A percentile compares a stretch with the other conserved stretches of the same genome.
Conservation (phyloP, 2,113 vertebrate genomes). For the Scalopus aquaticus region DNA sequence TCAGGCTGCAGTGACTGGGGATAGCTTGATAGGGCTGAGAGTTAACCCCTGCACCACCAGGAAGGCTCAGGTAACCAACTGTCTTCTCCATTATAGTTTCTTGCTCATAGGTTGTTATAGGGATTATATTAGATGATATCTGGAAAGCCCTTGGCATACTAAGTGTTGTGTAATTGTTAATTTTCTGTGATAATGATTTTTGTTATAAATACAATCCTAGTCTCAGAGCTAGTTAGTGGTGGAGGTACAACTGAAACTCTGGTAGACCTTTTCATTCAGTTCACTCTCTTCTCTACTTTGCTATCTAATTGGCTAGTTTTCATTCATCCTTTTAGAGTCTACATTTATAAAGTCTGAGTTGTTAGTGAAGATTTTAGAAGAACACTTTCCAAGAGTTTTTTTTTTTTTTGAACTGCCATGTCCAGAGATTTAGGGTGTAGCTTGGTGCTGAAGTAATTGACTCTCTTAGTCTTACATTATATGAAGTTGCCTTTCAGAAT, state of each 20-base stretch:
- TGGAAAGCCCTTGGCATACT: background rate
- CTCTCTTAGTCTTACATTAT: conserved; percentile 57
- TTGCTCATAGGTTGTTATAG: background rate
- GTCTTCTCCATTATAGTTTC: background rate
- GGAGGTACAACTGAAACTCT: background rate
- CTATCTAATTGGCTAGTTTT: conserved; percentile 61
- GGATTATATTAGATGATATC: background rate
- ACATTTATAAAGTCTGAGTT: conserved; percentile 55
- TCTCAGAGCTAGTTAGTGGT: background rate
- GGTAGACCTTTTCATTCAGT: background rate
- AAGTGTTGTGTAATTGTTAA: background rate
- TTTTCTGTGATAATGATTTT: conserved; percentile 22
- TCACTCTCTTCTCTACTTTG: conserved; percentile 1
- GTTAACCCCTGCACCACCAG: too few species aligned
- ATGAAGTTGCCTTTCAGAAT: conserved; percentile 45
- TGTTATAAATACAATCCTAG: background rate
- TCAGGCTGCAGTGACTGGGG: too few species aligned
- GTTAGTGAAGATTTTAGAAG: conserved; percentile 68
- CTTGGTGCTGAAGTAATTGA: conserved; percentile 69
- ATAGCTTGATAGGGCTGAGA: too few species aligned
- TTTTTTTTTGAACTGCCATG: conserved; percentile 59
- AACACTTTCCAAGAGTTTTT: conserved; percentile 54
- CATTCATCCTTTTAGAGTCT: conserved; percentile 56
- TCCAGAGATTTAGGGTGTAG: conserved; percentile 47
- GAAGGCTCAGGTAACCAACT: background rate